Evolutionary conservation across 2,888 invertebrate genomes (phyloP), one percentile per base, ranked within the genome.

Genomic region (Zygaena filipendulae): DNA sequence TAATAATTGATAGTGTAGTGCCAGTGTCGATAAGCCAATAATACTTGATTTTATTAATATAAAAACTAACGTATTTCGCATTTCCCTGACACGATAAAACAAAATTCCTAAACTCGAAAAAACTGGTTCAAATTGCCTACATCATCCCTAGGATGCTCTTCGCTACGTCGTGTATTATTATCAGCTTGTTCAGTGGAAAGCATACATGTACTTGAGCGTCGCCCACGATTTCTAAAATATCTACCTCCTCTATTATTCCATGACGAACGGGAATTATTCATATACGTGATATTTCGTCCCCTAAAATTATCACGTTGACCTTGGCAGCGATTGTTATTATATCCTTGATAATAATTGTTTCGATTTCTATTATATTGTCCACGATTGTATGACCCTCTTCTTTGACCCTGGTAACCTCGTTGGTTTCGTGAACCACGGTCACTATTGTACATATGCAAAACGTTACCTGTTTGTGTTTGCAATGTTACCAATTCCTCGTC

Each of bases 1-100:
- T 27, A 11, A 27, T n/a, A 10, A 16, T 13, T 16, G 27, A 27
- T 16, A 27, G 21, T 22, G 27, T 21, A 9, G 27, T 22, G 7
- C 27, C 27, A 3, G 21, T 26, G n/a, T 26, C 26, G 2, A 26
- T 9, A 11, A 26, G 19, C 13, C 13, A 27, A 21, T 21, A 16
- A 16, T 16, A 16, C 20, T 26, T 26, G n/a, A 18, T 26, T 11
- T 20, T 26, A 20, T 26, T 26, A 3, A 26, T 13, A 7, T 22
- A 27, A 22, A 27, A 27, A 6, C 21, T 11, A 16, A 27, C 8
- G 11, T 27, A 22, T 8, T 27, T 27, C 16, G 21, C 21, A 8
- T 27, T 12, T 8, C 27, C 22, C 2, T 21, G 10, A 3, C 16
- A 20, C 8, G 21, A 18, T 10, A 26, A n/a, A 20, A 26, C 10